Evolutionary conservation across 1,140 invertebrate genomes (phyloP).

Genomic region (Penaeus chinensis): DNA sequence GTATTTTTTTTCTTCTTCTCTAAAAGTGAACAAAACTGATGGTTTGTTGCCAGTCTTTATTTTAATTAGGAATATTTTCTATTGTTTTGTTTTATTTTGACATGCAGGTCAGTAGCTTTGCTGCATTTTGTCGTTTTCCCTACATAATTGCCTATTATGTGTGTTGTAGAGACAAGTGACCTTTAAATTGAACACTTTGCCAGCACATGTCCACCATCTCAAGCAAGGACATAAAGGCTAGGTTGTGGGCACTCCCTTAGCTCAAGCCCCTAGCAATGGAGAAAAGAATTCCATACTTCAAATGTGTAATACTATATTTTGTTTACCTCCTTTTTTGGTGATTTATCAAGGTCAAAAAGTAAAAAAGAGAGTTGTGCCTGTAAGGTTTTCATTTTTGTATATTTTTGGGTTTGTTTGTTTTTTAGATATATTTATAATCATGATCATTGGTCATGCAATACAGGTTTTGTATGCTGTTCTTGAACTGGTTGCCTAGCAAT

Average conservation of each 20-base stretch:
- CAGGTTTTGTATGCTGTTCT: neutral
- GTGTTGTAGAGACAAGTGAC: conserved; percentile 57
- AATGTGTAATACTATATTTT: neutral
- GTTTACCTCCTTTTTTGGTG: too few relatives aligned
- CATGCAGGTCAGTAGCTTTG: conserved; percentile 50
- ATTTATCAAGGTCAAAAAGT: too few relatives aligned
- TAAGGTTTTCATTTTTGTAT: too few relatives aligned
- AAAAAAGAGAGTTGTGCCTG: too few relatives aligned
- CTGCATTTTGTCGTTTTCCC: conserved; percentile 49
- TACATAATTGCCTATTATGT: conserved; percentile 52
- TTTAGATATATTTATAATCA: neutral
- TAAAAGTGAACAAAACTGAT: conserved; percentile 31
- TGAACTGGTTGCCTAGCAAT: conserved; percentile 36
- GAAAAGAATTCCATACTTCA: neutral
- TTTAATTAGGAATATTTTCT: too few relatives aligned
- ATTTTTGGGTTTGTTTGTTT: conserved; percentile 5
- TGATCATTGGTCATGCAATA: neutral
- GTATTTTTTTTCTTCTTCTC: conserved; percentile 9
- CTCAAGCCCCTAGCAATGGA: conserved; percentile 4
- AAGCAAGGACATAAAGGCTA: conserved; percentile 34
- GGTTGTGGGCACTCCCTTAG: conserved; percentile 32
- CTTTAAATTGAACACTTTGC: conserved; percentile 56
- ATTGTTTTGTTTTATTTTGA: conserved; percentile 36
- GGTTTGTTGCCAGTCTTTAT: conserved; percentile 23
- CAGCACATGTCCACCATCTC: conserved; percentile 43